Conservation (phyloP, 2,113 vertebrate species). For the Aythya baeri region DNA sequence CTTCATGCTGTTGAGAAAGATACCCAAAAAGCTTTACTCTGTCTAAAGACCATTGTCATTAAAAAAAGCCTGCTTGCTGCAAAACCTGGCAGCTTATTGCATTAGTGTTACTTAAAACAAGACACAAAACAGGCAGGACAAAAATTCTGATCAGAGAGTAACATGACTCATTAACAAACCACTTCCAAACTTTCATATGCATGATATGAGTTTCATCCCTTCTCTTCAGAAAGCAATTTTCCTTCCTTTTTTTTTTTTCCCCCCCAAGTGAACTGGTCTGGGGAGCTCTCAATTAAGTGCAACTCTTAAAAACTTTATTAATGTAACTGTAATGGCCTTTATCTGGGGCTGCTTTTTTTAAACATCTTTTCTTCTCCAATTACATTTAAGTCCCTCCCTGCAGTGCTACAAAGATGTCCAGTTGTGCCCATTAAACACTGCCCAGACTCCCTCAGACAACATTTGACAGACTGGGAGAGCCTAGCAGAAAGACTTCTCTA, state of each 20-base stretch:
- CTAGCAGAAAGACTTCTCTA: not conserved
- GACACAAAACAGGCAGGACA: not conserved
- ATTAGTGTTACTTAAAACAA: not conserved
- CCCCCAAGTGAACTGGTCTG: not conserved
- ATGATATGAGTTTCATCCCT: not conserved
- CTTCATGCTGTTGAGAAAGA: not conserved
- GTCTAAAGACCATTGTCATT: not conserved
- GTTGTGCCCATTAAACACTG: not conserved
- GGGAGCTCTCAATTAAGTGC: not conserved
- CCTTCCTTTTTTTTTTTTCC: not conserved
- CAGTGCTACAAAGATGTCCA: not conserved
- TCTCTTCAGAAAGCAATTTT: not conserved
- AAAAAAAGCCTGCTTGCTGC: not conserved
- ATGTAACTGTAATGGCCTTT: not conserved
- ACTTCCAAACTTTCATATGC: not conserved
- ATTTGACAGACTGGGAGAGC: not conserved
- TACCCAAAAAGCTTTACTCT: not conserved
- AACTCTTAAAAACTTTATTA: not conserved
- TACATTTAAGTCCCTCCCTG: not conserved
- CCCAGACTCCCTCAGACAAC: not conserved
- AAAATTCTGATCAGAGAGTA: not conserved
- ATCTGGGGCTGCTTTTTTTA: not conserved
- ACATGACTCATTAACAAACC: not conserved
- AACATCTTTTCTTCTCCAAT: not conserved
- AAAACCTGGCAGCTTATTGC: not conserved